Base-by-base conservation (phyloP, 2,113 vertebrate genomes). In the Hyla sarda region DNA sequence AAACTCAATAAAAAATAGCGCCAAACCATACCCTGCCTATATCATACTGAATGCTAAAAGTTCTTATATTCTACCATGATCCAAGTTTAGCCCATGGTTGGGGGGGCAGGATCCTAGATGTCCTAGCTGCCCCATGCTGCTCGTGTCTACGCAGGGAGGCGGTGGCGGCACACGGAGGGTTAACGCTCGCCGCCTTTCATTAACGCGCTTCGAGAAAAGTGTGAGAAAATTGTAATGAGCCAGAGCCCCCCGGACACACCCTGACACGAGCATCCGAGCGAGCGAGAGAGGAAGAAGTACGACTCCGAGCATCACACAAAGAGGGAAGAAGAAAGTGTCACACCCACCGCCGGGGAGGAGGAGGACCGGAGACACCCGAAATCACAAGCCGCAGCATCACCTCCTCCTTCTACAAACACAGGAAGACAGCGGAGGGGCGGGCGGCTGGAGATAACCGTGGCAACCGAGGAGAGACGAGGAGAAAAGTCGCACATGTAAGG, bases 391-490 rank as follows among this genome's bases (percentile, higher is more conserved):
- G 5, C 82, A 72, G 65, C 71, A 60, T 32, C 82, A 48, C 82
- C 32, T 48, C 82, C 41, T 54, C 28, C 82, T 25, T 11, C 34
- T 34, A 25, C 82, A 83, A 30, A 74, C n/a, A 76, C 16, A 34
- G n/a, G 9, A 41, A 11, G 13, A 9, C 45, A 41, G 82, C 8
- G 54, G 69, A 50, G 34, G 37, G 82, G 13, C 12, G 67, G 67
- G 65, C 32, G 82, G 14, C 19, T 17, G 41, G 28, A 30, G 67
- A 69, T 48, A 56, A 73, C 67, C 81, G 25, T 28, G 81, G 81
- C 81, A 82, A 82, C 81, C 28, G 41, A 82, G 54, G 50, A 34
- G 25, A 83, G 71, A 83, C 34, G 50, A 10, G 25, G 25, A 62
- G 30, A 62, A 16, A 48, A 16, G 37, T 32, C 16, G 60, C 60